These are phyloP conservation scores for Megastigmus dorsalis DNA, from an alignment of 2,888 invertebrate genomes.

Conservation along the genomic window DNA sequence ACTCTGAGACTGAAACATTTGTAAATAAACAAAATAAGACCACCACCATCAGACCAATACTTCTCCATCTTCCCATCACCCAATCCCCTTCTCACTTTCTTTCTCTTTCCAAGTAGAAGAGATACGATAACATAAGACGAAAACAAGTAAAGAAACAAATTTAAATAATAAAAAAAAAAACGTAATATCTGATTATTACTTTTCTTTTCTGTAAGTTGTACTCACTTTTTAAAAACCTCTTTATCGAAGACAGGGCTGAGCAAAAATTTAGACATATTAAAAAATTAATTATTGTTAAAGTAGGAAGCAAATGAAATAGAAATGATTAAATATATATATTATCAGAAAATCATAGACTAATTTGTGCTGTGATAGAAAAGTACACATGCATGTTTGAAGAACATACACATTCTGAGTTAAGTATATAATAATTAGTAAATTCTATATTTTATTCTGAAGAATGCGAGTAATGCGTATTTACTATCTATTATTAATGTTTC, in stretches of 20 bases:
- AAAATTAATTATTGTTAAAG: conserved; percentile 25
- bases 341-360: not conserved
- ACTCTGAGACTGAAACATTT: conserved; percentile 51
- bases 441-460: conserved; percentile 5
- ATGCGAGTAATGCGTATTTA: conserved; percentile 4
- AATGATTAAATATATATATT: conserved; percentile 22
- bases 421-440: not conserved
- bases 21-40: conserved; percentile 15
- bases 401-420: conserved; percentile 35
- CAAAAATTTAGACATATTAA: conserved; percentile 50
- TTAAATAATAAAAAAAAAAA: conserved; percentile 27
- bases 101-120: conserved; percentile 28
- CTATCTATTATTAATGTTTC: not conserved
- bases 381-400: conserved; percentile 44
- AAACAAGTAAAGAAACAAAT: too few relatives aligned
- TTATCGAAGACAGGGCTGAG: conserved; percentile 55
- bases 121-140: too few relatives aligned
- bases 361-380: conserved; percentile 18
- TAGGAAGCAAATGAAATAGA: conserved; percentile 27
- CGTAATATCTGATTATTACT: conserved; percentile 24
- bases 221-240: conserved; percentile 53
- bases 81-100: not conserved
- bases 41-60: conserved; percentile 45
- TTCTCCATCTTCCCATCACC: not conserved
- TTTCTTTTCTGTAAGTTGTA: conserved; percentile 41